Conservation (phyloP, 2,113 vertebrate species). For the Myiagra hebetior region DNA sequence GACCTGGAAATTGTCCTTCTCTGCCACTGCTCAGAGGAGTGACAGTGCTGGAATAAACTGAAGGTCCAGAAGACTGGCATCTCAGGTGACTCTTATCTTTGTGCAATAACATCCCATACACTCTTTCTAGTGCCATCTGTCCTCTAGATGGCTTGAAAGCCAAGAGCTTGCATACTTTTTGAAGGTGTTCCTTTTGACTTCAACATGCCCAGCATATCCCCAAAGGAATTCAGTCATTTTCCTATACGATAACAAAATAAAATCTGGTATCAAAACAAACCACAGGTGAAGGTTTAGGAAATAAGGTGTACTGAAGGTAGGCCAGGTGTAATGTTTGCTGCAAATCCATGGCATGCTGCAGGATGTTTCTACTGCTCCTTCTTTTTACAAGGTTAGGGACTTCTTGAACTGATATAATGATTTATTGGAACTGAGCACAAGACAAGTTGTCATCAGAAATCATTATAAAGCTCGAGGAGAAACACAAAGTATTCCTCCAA, state of each 20-base stretch:
- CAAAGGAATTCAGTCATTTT: background rate
- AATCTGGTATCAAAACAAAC: background rate
- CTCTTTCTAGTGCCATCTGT: background rate
- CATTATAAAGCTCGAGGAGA: background rate
- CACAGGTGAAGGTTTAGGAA: background rate
- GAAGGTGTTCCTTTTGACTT: background rate
- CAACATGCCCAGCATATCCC: rapidly evolving
- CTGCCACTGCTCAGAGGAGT: background rate
- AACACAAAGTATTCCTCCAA: background rate
- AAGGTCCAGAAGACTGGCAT: background rate
- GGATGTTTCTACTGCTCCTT: background rate
- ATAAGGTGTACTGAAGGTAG: background rate
- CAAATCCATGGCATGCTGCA: background rate
- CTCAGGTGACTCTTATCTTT: background rate
- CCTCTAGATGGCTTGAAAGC: background rate
- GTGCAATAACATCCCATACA: rapidly evolving
- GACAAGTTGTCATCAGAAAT: background rate
- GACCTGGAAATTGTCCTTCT: background rate
- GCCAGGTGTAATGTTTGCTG: background rate
- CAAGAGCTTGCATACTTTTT: background rate
- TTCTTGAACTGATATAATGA: background rate
- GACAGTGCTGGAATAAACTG: background rate
- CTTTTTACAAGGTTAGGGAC: background rate
- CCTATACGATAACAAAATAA: background rate
- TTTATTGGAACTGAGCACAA: background rate